Evolutionary conservation across 2,888 invertebrate genomes (phyloP).

Genomic region (Augiades crinisus): DNA sequence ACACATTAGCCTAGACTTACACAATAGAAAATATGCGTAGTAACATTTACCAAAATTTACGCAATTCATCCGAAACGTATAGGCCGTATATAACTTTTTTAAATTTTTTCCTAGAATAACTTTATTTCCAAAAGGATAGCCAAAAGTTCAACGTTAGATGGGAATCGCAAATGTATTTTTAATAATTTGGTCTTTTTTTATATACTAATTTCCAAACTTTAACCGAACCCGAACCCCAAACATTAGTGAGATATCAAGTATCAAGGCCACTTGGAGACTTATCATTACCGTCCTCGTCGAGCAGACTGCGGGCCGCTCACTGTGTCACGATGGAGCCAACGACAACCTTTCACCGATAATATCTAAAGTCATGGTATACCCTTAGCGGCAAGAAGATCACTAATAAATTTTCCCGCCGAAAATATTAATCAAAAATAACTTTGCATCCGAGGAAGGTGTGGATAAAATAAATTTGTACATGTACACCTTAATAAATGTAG

Average conservation of each 20-base stretch:
- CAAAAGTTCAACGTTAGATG: constrained; percentile 76
- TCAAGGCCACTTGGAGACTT: constrained; percentile 81
- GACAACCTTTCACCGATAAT: constrained; percentile 71
- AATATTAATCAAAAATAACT: constrained; percentile 62
- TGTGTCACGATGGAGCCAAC: constrained; percentile 39
- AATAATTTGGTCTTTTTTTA: constrained; percentile 75
- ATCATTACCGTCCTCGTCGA: constrained; percentile 69
- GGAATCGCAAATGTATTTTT: constrained; percentile 71
- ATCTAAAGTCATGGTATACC: constrained; percentile 70
- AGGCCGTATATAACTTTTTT: constrained; percentile 68
- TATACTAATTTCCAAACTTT: constrained; percentile 76
- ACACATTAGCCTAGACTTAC: constrained; percentile 88
- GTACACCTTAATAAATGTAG: constrained; percentile 48
- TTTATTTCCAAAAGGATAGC: constrained; percentile 79
- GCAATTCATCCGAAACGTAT: constrained; percentile 78
- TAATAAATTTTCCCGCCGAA: constrained; percentile 65
- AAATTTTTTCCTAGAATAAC: constrained; percentile 65
- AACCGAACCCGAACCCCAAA: constrained; percentile 76
- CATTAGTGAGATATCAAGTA: constrained; percentile 79
- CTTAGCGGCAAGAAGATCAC: constrained; percentile 74
- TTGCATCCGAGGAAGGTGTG: constrained; percentile 53
- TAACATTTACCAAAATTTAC: constrained; percentile 80
- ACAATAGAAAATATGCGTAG: constrained; percentile 81
- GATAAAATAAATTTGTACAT: constrained; percentile 76
- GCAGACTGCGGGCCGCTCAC: constrained; percentile 25